Evolutionary conservation across 92 coral and sea anemone species (phyloP).

Genomic region (Parazoanthus swiftii): DNA sequence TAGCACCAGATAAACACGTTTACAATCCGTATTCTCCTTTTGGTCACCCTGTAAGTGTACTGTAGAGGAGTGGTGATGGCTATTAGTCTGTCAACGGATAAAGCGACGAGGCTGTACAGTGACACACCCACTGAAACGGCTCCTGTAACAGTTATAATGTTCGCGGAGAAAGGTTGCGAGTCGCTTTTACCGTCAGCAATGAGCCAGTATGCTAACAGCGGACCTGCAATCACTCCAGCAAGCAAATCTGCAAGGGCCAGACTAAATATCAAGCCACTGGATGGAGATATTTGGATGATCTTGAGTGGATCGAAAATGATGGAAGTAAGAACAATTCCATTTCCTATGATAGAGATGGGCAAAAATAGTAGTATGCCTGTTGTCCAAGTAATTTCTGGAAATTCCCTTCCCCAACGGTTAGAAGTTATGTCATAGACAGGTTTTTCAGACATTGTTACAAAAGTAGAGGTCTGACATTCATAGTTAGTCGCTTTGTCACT

Average conservation of each 20-base stretch:
- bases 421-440: no score
- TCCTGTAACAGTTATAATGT: background rate
- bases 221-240: background rate
- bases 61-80: constrained; percentile 3
- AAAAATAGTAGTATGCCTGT: background rate
- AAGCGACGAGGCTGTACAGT: background rate
- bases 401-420: background rate
- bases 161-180: background rate
- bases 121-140: background rate
- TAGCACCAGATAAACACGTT: background rate
- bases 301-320: background rate
- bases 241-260: constrained; percentile 15
- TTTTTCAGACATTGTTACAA: no score
- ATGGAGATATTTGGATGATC: background rate
- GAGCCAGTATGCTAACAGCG: background rate
- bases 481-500: no score
- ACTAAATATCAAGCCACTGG: background rate
- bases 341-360: background rate
- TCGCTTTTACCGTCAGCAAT: background rate
- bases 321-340: background rate
- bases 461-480: no score
- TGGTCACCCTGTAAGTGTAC: background rate
- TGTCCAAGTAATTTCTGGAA: background rate
- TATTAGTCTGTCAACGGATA: background rate
- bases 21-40: background rate